Base-by-base conservation (phyloP, 2,113 vertebrate species). In the Carassius carassius region DNA sequence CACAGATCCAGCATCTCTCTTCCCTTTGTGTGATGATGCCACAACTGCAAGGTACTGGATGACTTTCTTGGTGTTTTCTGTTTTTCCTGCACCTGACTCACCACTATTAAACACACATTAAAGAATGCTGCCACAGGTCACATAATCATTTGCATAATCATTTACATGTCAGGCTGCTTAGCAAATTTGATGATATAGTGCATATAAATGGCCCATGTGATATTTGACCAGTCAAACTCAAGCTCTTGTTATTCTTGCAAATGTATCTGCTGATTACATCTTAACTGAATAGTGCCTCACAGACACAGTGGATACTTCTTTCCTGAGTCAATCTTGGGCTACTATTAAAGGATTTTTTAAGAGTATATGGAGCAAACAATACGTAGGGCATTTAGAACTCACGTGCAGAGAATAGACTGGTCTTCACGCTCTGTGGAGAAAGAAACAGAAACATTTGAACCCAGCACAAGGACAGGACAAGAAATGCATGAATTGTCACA, bases 401-500 rank as follows among this genome's bases (percentile, higher is more conserved):
- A 99, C 98, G 98, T 99, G 97, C 98, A 99, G 32, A 99, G 95
- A 89, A 99, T 98, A 76, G 98, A 98, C 93, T 99, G 98, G 90
- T 99, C 98, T 91, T 99, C 98, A 74, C 98, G 97, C 92, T 99
- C 98, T 99, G 95, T 49, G 92, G 92, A 92, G 29, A 51, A 85
- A 54, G 77, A 62, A 14, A 49, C 16, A 82, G 70, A 32, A 56
- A 32, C 77, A 54, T 13, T 79, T 56, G 76, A 73, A 60, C 37
- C 58, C 14, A 14, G 23, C 41, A 47, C 72, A 81, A 41, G 62
- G 73, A 60, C 73, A 72, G 67, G 51, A 23, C 37, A 62, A 51
- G 65, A 80, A 78, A 73, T 63, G 85, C 74, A 32, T 83, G 60
- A 81, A 54, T 62, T 78, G 65, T 79, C 86, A 87, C 47, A 70